A percentile compares a stretch with the other conserved stretches of the same genome.
Evolutionary conservation across 2,888 invertebrate species (phyloP).

Genomic region (Idaea dimidiata): DNA sequence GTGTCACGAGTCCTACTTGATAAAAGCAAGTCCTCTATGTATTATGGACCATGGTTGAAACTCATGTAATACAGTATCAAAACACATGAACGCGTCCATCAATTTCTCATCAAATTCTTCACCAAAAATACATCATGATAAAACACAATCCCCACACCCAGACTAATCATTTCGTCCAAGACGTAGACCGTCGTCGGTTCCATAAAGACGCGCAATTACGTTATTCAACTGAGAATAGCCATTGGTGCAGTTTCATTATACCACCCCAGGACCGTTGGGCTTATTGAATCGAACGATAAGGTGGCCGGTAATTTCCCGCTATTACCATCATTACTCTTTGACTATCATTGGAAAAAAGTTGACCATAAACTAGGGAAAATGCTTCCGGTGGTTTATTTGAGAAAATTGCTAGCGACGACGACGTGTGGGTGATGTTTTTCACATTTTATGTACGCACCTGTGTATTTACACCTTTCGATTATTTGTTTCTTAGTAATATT

Average conservation of each 20-base stretch:
- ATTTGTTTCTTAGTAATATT: too few relatives aligned
- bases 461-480: too few relatives aligned
- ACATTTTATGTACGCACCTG: too few relatives aligned
- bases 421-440: slow-evolving; percentile 1
- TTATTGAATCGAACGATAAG: slow-evolving; percentile 79
- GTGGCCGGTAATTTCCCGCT: slow-evolving; percentile 76
- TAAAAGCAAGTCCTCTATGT: too few relatives aligned
- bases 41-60: too few relatives aligned
- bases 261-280: slow-evolving; percentile 60
- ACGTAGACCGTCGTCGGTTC: slow-evolving; percentile 44
- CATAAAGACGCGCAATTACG: slow-evolving; percentile 52
- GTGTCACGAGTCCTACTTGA: too few relatives aligned
- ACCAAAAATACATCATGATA: not conserved
- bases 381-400: slow-evolving; percentile 18
- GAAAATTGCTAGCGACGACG: slow-evolving; percentile 14
- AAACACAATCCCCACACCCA: not conserved
- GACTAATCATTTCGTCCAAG: slow-evolving; percentile 24
- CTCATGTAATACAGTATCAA: too few relatives aligned
- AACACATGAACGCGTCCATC: too few relatives aligned
- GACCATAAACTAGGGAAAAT: slow-evolving; percentile 19
- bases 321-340: slow-evolving; percentile 72
- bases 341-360: slow-evolving; percentile 21
- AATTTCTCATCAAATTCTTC: not conserved
- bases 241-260: slow-evolving; percentile 77
- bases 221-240: slow-evolving; percentile 61